A percentile compares a stretch with the other conserved stretches of the same genome.
Conservation (phyloP, 2,113 vertebrate genomes). For the Macaca fascicularis region DNA sequence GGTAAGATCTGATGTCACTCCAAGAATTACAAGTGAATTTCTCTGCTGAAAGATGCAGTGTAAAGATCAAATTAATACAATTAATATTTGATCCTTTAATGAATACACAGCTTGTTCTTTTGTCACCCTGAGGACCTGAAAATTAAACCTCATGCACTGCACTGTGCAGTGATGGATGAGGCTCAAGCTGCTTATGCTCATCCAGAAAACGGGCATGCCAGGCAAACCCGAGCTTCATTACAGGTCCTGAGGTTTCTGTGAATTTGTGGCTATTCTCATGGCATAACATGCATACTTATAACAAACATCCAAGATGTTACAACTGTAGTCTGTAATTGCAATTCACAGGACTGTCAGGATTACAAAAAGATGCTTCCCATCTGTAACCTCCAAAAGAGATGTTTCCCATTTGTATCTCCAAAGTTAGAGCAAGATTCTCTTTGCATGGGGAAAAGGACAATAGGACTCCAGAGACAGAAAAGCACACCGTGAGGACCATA, state of each 20-base stretch:
- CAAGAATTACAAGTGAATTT: neutral
- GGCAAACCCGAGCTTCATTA: neutral
- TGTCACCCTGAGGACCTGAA: neutral
- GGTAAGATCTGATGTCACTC: neutral
- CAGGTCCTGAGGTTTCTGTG: neutral
- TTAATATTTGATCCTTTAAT: slow-evolving; percentile 10
- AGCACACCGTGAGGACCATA: too few species aligned
- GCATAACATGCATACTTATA: neutral
- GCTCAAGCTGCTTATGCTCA: neutral
- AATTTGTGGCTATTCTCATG: neutral
- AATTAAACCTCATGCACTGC: neutral
- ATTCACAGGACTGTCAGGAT: neutral
- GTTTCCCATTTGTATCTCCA: neutral
- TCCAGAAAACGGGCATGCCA: neutral
- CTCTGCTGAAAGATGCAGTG: neutral
- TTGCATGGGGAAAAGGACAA: neutral
- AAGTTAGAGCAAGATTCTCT: neutral
- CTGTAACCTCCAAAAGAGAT: neutral
- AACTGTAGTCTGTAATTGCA: too few species aligned
- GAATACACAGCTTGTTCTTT: slow-evolving; percentile 38
- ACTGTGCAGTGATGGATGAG: neutral
- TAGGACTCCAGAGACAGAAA: neutral
- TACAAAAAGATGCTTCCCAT: neutral
- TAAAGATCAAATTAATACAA: slow-evolving; percentile 38
- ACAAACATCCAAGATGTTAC: neutral